phyloP scores from a whole-genome alignment of 2,113 vertebrate genomes.

The Saimiri boliviensis region DNA sequence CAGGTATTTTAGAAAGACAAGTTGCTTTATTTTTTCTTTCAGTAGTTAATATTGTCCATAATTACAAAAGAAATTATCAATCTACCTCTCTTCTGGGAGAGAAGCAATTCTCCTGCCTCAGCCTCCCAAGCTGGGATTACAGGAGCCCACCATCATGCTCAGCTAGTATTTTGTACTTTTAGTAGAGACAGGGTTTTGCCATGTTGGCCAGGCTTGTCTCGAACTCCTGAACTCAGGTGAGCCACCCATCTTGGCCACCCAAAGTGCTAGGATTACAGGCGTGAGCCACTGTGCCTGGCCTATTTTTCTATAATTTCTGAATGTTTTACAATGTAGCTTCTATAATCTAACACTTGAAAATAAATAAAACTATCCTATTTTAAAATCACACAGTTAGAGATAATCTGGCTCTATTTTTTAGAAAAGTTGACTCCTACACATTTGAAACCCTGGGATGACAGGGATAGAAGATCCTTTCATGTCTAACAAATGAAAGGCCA shows the following conservation, averaged over 20 bases:
- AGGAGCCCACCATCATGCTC: accelerated
- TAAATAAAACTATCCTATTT: neutral
- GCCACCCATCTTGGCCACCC: too few species aligned
- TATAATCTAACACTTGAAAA: neutral
- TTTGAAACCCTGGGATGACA: neutral
- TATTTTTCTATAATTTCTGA: slow-evolving; percentile 19
- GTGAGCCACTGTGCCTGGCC: too few species aligned
- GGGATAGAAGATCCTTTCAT: neutral
- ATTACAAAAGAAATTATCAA: neutral
- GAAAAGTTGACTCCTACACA: neutral
- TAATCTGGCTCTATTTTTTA: neutral
- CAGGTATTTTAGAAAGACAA: neutral
- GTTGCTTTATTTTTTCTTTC: neutral
- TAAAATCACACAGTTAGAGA: neutral
- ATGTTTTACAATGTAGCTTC: neutral
- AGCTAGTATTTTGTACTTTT: too few species aligned
- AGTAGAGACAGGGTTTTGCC: too few species aligned
- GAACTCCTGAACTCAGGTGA: too few species aligned
- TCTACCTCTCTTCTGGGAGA: too few species aligned
- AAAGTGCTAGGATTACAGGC: too few species aligned
- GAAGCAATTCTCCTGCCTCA: too few species aligned
- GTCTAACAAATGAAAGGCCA: neutral
- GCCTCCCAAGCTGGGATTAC: too few species aligned
- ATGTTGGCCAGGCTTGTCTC: too few species aligned
- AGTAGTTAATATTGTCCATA: neutral